Percentiles rank a stretch among this genome's conserved stretches.
phyloP scores from a whole-genome alignment of 2,113 vertebrate genomes.

The Pelecanus crispus region DNA sequence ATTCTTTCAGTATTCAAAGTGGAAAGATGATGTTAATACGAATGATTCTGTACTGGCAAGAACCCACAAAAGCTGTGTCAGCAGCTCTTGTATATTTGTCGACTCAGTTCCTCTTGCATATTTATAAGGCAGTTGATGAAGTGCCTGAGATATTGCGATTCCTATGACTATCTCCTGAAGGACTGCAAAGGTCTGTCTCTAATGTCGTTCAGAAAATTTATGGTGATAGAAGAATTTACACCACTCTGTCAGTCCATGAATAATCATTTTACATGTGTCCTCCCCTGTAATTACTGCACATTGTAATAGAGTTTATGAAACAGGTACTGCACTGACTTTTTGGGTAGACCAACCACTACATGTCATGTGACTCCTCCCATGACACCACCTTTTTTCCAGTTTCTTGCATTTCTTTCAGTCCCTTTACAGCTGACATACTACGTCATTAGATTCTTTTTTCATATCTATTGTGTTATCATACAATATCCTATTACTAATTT shows the following conservation, averaged over 20 bases:
- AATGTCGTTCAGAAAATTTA: background rate
- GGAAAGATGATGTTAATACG: background rate
- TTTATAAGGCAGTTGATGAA: slow-evolving; percentile 15
- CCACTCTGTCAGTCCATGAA: background rate
- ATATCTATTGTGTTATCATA: background rate
- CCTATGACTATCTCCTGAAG: background rate
- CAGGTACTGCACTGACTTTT: background rate
- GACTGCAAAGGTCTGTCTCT: background rate
- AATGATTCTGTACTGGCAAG: slow-evolving; percentile 3
- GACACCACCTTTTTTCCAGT: background rate
- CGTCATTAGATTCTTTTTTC: background rate
- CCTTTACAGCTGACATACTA: background rate
- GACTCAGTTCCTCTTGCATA: slow-evolving; percentile 10
- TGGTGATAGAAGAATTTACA: background rate
- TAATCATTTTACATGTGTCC: background rate
- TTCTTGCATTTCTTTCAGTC: background rate
- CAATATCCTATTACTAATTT: background rate
- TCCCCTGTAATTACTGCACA: background rate
- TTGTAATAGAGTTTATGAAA: background rate
- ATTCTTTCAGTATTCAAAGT: slow-evolving; percentile 5
- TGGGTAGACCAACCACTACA: background rate
- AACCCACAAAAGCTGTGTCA: slow-evolving; percentile 1
- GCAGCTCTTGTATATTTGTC: background rate
- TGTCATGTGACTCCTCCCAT: background rate
- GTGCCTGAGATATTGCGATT: background rate